A percentile compares a stretch with the other conserved stretches of the same genome.
These are phyloP conservation scores for Fopius arisanus DNA, from an alignment of 1,140 invertebrate genomes.

Conservation along the genomic window DNA sequence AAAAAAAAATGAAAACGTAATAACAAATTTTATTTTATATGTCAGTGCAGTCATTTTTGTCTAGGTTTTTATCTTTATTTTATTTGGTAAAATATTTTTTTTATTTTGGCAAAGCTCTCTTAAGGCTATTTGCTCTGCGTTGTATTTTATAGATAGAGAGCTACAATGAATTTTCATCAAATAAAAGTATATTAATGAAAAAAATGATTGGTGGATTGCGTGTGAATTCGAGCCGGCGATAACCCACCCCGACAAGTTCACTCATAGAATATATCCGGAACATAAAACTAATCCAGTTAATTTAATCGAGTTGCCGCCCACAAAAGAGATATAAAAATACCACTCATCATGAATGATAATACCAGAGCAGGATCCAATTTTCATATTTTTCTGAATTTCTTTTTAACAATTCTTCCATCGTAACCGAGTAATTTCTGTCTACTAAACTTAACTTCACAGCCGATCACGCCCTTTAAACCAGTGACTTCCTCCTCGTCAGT, in stretches of 20 bases:
- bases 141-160: not conserved
- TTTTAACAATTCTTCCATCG: not conserved
- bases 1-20: not conserved
- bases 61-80: too few relatives aligned
- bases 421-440: not conserved
- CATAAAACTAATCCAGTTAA: slow-evolving; percentile 26
- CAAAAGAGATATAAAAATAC: slow-evolving; percentile 3
- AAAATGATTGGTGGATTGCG: slow-evolving; percentile 16
- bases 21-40: not conserved
- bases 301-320: slow-evolving; percentile 30
- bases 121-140: too few relatives aligned
- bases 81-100: too few relatives aligned
- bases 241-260: slow-evolving; percentile 5
- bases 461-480: not conserved
- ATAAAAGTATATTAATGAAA: not conserved
- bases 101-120: not conserved
- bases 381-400: slow-evolving; percentile 3
- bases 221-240: slow-evolving; percentile 17
- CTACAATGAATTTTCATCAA: not conserved
- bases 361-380: not conserved
- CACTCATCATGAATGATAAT: slow-evolving; percentile 25
- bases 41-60: too few relatives aligned
- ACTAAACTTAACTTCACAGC: not conserved
- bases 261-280: slow-evolving; percentile 17
- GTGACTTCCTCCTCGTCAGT: slow-evolving; percentile 17